Conservation (phyloP, 2,113 vertebrate species). For the Perognathus longimembris region DNA sequence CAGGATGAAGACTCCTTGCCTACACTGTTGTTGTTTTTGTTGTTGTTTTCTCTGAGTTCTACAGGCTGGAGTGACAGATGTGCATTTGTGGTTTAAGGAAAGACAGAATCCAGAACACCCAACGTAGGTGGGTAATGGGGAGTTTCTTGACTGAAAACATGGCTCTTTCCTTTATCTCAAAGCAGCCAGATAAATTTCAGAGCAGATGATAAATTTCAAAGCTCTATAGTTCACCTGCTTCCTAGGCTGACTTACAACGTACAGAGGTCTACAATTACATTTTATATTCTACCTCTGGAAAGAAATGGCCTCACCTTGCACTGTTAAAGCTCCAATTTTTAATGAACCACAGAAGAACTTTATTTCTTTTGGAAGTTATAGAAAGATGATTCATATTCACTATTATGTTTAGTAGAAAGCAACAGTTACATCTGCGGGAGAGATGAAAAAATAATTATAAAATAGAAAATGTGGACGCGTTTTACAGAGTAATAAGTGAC, state of each 20-base stretch:
- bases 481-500: not conserved
- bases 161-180: not conserved
- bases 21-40: not conserved
- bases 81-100: no score
- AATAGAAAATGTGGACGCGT: not conserved
- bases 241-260: not conserved
- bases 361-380: not conserved
- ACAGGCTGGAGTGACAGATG: no score
- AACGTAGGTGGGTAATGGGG: no score
- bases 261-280: not conserved
- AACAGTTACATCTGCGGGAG: rapidly evolving
- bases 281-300: not conserved
- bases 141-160: no score
- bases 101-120: no score
- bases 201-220: not conserved
- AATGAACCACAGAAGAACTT: not conserved
- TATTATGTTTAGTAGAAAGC: not conserved
- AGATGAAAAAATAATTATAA: not conserved
- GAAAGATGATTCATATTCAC: not conserved
- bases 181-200: no score
- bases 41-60: no score
- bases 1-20: not conserved
- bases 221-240: not conserved
- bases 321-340: not conserved
- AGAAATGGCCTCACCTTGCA: not conserved